phyloP scores from a whole-genome alignment of 1,140 invertebrate species.

The Paraescarpia echinospica region DNA sequence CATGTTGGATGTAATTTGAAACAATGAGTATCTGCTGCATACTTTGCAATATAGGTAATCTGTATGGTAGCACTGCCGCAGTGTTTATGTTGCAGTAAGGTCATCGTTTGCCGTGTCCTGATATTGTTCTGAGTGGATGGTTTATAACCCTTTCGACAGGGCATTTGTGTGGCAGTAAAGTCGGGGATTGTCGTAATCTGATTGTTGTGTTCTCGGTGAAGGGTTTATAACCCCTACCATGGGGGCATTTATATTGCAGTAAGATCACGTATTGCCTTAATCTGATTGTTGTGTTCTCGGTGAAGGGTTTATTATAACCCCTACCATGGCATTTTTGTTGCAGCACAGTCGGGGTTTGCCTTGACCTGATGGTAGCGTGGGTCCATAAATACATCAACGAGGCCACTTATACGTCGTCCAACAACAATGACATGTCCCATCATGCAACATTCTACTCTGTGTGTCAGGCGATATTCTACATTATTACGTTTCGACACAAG shows the following conservation, averaged over 20 bases:
- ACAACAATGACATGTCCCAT: constrained; percentile 62
- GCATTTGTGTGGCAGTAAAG: neutral
- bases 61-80: too few relatives aligned
- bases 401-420: constrained; percentile 60
- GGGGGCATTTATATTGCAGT: neutral
- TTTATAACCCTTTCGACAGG: neutral
- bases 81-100: neutral
- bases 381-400: constrained; percentile 73
- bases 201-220: neutral
- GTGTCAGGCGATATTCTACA: constrained; percentile 87
- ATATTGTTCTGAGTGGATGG: neutral
- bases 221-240: neutral
- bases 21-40: too few relatives aligned
- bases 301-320: too few relatives aligned
- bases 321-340: constrained; percentile 45
- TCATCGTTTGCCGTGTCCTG: neutral
- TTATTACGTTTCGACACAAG: constrained; percentile 82
- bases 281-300: neutral
- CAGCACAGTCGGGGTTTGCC: constrained; percentile 67
- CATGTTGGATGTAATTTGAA: too few relatives aligned
- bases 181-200: neutral
- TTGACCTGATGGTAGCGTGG: constrained; percentile 72
- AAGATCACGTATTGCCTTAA: neutral
- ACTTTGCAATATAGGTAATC: too few relatives aligned
- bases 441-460: constrained; percentile 87